Evolutionary conservation across 2,797 vertebrate species (phyloP).

Genomic region (Macroramphosus scolopax): DNA sequence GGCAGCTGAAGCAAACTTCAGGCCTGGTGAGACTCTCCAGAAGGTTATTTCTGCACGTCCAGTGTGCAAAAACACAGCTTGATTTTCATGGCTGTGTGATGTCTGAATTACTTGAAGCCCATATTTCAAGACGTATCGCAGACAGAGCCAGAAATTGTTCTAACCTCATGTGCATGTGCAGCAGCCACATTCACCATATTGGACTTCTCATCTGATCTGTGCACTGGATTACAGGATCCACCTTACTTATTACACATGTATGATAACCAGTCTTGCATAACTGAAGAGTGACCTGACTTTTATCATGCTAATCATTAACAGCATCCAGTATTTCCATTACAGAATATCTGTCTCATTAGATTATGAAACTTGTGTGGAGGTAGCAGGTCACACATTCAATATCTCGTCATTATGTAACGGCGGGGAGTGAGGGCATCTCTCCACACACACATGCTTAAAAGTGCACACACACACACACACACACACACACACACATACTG

Average conservation of each 20-base stretch:
- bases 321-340: constrained; percentile 67
- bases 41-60: too few species aligned
- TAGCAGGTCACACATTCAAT: constrained; percentile 69
- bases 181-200: constrained; percentile 23
- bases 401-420: constrained; percentile 71
- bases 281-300: constrained; percentile 66
- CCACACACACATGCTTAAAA: constrained; percentile 19
- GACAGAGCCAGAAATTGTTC: constrained; percentile 23
- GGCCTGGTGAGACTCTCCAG: constrained; percentile 33
- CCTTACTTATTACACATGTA: constrained; percentile 34
- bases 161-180: constrained; percentile 44
- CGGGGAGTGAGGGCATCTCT: constrained; percentile 23
- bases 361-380: constrained; percentile 67
- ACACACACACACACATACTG: too few species aligned
- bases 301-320: constrained; percentile 65
- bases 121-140: constrained; percentile 34
- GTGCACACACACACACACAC: neutral
- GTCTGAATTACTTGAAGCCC: constrained; percentile 40
- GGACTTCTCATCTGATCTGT: constrained; percentile 4
- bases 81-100: constrained; percentile 21
- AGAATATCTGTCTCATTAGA: constrained; percentile 74
- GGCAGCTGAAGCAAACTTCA: constrained; percentile 34
- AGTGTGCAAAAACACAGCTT: constrained; percentile 40
- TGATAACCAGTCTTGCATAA: constrained; percentile 38
- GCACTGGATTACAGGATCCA: constrained; percentile 7